Evolutionary conservation across 2,113 vertebrate genomes (phyloP), one percentile per base, ranked within the genome.

Genomic region (Pygathrix nemaeus): DNA sequence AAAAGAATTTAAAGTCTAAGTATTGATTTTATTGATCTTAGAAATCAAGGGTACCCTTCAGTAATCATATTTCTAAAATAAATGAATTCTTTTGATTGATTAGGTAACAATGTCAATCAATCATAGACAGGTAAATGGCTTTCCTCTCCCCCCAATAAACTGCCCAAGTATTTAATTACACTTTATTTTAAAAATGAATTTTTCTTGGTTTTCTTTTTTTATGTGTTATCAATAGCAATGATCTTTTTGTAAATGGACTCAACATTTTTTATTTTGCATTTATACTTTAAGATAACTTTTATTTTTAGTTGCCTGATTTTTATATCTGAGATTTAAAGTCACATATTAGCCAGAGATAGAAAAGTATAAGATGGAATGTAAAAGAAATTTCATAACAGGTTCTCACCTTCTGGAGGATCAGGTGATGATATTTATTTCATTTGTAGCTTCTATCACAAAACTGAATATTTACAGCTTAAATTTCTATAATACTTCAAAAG

Each of bases 161-260:
- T 83, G 27, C 35, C 45, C 59, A 91, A 91, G 8, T 88, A 40
- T 78, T 92, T 66, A 81, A 68, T 93, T 79, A n/a, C 0, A 81
- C 16, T 96, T 86, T 92, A 55, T 82, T 92, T 89, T 43, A 17
- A 84, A 76, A 82, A 93, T 61, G 40, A 93, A 89, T 50, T 94
- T 81, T 43, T 80, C 13, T 43, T 72, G 45, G 6, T 96, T 92
- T 79, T 18, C 92, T 80, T 89, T 72, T 6, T 48, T 38, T 75
- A 3, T 66, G 4, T 66, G 4, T 59, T 86, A 48, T 80, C 50
- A 88, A 59, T 66, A 64, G 30, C 32, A 70, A 50, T 18, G 21
- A n/a, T n/a, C 9, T 9, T 83, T 83, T 93, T 79, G 52, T 3
- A 64, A 64, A 64, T 64, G 27, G 61, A 64, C 61, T 64, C 61